Conservation (phyloP, 1,140 invertebrate species). For the Zaprionus taronus region DNA sequence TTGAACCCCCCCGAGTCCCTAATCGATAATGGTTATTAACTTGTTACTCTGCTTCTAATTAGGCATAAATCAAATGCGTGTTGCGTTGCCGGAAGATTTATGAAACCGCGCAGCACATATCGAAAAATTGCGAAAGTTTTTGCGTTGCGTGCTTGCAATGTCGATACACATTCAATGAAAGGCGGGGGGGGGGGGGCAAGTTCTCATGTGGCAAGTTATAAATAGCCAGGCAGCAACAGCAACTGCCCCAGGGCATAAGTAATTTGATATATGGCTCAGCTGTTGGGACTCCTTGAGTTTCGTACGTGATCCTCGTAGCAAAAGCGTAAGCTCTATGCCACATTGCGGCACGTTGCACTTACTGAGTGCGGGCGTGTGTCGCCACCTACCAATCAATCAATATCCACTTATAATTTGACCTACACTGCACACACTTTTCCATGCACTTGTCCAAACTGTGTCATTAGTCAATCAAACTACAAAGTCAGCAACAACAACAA, state of each 20-base stretch:
- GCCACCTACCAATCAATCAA: conserved; percentile 39
- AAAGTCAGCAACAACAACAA: conserved; percentile 10
- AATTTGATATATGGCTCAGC: conserved; percentile 10
- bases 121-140: conserved; percentile 24
- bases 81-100: conserved; percentile 21
- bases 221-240: conserved; percentile 10
- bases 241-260: neutral
- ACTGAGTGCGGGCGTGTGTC: conserved; percentile 3
- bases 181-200: neutral
- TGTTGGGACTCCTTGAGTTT: conserved; percentile 5
- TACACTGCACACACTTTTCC: conserved; percentile 30
- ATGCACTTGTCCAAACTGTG: conserved; percentile 42
- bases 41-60: conserved; percentile 51
- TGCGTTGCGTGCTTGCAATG: conserved; percentile 7
- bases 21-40: conserved; percentile 51
- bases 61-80: conserved; percentile 48
- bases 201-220: conserved; percentile 19
- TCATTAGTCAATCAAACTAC: conserved; percentile 42
- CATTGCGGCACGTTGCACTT: conserved; percentile 7
- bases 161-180: neutral
- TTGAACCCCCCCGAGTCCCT: neutral
- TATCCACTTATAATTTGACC: conserved; percentile 30
- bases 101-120: conserved; percentile 8
- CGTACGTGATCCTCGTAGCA: conserved; percentile 30
- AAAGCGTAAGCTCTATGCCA: conserved; percentile 2